A percentile compares a stretch with the other conserved stretches of the same genome.
phyloP scores from a whole-genome alignment of 1,140 invertebrate genomes.

The Goniozus legneri region DNA sequence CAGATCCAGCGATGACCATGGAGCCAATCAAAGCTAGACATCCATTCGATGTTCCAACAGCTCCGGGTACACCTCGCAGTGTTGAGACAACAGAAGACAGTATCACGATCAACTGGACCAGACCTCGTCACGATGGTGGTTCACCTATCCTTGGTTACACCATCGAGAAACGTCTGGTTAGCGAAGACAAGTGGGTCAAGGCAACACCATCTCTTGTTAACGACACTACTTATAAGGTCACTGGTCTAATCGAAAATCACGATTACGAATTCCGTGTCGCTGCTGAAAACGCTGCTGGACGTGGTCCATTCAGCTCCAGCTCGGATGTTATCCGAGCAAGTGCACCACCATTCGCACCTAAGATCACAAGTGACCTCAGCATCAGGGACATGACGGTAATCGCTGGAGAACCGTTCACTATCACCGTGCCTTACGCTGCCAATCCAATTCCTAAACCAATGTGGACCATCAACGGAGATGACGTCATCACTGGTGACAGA shows the following conservation, averaged over 20 bases:
- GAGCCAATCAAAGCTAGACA: conserved; percentile 91
- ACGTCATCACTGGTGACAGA: conserved; percentile 75
- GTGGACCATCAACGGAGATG: conserved; percentile 86
- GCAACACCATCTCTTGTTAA: conserved; percentile 78
- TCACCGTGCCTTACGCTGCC: conserved; percentile 88
- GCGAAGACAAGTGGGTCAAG: conserved; percentile 89
- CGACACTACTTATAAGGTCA: conserved; percentile 78
- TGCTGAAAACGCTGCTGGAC: conserved; percentile 93
- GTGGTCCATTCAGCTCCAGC: conserved; percentile 85
- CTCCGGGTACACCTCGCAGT: conserved; percentile 82
- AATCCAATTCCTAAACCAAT: conserved; percentile 83
- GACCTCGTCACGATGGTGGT: conserved; percentile 90
- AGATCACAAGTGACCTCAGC: conserved; percentile 89
- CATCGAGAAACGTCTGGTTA: conserved; percentile 86
- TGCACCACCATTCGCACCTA: conserved; percentile 80
- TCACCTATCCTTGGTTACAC: conserved; percentile 88
- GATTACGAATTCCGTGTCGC: conserved; percentile 97
- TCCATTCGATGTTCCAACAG: conserved; percentile 91
- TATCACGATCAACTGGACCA: conserved; percentile 90
- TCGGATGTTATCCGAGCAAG: conserved; percentile 88
- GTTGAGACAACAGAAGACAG: conserved; percentile 89
- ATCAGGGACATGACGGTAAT: conserved; percentile 93
- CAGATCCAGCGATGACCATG: conserved; percentile 83
- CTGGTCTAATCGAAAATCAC: conserved; percentile 87
- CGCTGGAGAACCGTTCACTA: conserved; percentile 92